phyloP scores from a whole-genome alignment of 2,797 vertebrate genomes.

The Mycteria americana region DNA sequence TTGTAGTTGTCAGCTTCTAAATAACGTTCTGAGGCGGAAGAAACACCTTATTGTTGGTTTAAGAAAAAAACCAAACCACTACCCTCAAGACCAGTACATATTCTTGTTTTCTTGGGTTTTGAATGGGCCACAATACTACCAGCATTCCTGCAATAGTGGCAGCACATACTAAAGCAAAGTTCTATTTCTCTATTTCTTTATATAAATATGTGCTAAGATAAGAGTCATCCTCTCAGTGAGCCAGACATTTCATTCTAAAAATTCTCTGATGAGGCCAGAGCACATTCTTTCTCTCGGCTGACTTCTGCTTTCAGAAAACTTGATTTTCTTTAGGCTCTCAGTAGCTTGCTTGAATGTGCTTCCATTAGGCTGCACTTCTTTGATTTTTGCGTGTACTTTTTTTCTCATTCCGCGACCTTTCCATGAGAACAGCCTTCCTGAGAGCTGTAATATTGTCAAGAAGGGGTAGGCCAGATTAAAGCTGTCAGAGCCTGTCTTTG shows the following conservation, averaged over 20 bases:
- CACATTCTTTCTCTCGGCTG: background rate
- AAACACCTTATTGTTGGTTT: background rate
- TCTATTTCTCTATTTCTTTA: background rate
- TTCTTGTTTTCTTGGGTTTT: background rate
- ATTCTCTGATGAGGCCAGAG: background rate
- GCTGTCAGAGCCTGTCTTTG: background rate
- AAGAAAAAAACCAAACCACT: background rate
- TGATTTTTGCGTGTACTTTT: background rate
- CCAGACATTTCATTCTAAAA: background rate
- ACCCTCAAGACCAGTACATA: background rate
- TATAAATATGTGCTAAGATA: background rate
- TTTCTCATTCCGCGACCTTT: background rate
- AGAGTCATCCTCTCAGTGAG: background rate
- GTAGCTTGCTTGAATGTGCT: background rate
- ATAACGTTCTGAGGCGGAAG: background rate
- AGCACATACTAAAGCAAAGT: background rate
- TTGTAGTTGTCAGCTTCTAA: background rate
- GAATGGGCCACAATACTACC: background rate
- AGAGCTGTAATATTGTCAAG: background rate
- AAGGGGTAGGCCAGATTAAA: background rate
- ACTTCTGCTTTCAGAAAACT: background rate
- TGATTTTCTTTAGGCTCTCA: background rate
- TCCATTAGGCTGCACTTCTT: background rate
- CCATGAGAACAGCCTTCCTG: background rate
- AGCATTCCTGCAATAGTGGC: background rate